Evolutionary conservation across 2,113 vertebrate species (phyloP), one percentile per base, ranked within the genome.

Genomic region (Cyprinodon tularosa): DNA sequence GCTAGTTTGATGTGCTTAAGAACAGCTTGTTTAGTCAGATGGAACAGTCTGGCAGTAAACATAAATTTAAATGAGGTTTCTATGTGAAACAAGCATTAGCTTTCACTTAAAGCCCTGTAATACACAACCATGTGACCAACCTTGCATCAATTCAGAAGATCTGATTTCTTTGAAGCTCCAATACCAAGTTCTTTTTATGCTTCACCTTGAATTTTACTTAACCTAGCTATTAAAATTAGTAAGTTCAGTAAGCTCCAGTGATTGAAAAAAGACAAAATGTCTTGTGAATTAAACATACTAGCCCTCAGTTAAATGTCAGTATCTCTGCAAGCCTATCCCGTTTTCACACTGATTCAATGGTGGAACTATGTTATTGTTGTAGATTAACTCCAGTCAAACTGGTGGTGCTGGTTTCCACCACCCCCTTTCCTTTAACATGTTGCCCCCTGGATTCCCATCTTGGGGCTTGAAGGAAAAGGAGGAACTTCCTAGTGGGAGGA

Each of bases 311-410:
- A 75, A 87, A 91, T 88, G 79, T 91, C 85, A 81, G 86, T 84
- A 90, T 92, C 88, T 81, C 80, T 81, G 75, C 71, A 76, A 13
- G 78, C 71, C 75, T 39, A 0, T 84, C 83, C 81, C 65, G 83
- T 80, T 86, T 90, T 86, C 87, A 84, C 57, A 68, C 82, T 88
- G 84, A 91, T 91, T 87, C 84, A 84, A 88, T 64, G 74, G 82
- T 76, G 82, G 86, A 83, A 87, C 86, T 88, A 82, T 89, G 89
- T 90, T 90, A 89, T 82, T 85, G 67, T 81, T 84, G 80, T 83
- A 85, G 90, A 89, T 92, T 90, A 90, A 85, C 86, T 77, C 60
- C 50, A 57, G 69, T 78, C 74, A 53, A 83, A 71, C 86, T 68
- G 59, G 5, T 75, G 72, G 77, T 63, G 70, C 71, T 61, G 66